phyloP scores from a whole-genome alignment of 2,113 vertebrate genomes.

The Dolichallabes microphthalmus region DNA sequence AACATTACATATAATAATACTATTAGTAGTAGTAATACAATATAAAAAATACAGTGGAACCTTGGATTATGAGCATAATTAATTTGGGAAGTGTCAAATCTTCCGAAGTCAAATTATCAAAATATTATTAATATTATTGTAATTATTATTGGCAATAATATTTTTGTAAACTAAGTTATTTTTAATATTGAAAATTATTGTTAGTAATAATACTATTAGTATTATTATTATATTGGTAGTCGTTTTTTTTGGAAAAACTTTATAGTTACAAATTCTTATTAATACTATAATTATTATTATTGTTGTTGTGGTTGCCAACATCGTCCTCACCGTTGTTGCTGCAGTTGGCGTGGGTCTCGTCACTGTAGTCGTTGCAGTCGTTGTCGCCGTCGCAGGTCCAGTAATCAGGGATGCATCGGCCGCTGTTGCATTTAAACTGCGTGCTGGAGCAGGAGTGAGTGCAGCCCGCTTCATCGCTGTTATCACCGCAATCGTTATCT shows the following conservation, averaged over 20 bases:
- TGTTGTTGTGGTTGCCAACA: neutral
- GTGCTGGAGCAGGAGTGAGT: constrained; percentile 95
- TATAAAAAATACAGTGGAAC: too few species aligned
- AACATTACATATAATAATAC: too few species aligned
- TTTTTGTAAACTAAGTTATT: too few species aligned
- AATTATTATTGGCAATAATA: neutral
- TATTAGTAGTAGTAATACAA: too few species aligned
- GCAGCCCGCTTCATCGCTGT: constrained; percentile 93
- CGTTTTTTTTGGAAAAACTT: neutral
- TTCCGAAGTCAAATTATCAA: too few species aligned
- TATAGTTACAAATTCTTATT: neutral
- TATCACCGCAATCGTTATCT: constrained; percentile 97
- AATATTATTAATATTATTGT: too few species aligned
- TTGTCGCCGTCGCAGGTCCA: constrained; percentile 97
- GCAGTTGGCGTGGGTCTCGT: constrained; percentile 95
- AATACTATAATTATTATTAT: neutral
- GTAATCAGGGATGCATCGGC: constrained; percentile 94
- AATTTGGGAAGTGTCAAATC: too few species aligned
- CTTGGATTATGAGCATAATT: too few species aligned
- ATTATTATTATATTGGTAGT: neutral
- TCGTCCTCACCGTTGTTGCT: constrained; percentile 87
- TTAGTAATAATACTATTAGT: neutral
- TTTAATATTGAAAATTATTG: too few species aligned
- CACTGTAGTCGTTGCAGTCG: constrained; percentile 94
- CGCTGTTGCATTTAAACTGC: constrained; percentile 98